phyloP scores from a whole-genome alignment of 2,888 invertebrate species.

The Hipparchia sbordonii region DNA sequence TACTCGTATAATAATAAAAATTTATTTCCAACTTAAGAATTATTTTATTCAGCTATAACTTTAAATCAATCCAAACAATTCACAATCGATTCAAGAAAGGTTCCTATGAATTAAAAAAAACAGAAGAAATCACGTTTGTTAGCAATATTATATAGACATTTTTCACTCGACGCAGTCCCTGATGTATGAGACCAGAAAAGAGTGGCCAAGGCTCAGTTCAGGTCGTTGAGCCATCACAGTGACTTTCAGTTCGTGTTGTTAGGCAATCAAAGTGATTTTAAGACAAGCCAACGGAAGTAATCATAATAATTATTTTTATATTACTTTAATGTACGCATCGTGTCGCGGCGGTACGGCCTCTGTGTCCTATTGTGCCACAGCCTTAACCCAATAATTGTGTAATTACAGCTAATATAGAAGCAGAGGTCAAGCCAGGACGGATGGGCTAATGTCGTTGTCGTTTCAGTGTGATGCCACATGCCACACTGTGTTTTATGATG shows the following conservation, averaged over 20 bases:
- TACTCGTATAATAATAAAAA: too few species aligned
- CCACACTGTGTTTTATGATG: too few species aligned
- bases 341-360: conserved; percentile 13
- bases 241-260: conserved; percentile 11
- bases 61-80: too few species aligned
- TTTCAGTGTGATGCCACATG: background rate
- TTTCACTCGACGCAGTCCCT: too few species aligned
- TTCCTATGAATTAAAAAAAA: too few species aligned
- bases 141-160: too few species aligned
- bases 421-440: conserved; percentile 28
- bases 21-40: too few species aligned
- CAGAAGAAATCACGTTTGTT: too few species aligned
- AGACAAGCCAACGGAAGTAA: conserved; percentile 17
- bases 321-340: conserved; percentile 16
- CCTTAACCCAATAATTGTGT: conserved; percentile 34
- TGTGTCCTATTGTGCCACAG: conserved; percentile 29
- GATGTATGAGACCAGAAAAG: background rate
- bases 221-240: background rate
- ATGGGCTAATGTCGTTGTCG: conserved; percentile 16
- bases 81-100: too few species aligned
- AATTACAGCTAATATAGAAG: conserved; percentile 32
- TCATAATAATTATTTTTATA: conserved; percentile 18
- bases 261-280: conserved; percentile 3
- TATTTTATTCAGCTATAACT: too few species aligned
- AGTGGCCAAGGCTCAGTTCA: background rate